Base-by-base conservation (phyloP, 2,797 vertebrate genomes). In the Phalloptychus januarius region DNA sequence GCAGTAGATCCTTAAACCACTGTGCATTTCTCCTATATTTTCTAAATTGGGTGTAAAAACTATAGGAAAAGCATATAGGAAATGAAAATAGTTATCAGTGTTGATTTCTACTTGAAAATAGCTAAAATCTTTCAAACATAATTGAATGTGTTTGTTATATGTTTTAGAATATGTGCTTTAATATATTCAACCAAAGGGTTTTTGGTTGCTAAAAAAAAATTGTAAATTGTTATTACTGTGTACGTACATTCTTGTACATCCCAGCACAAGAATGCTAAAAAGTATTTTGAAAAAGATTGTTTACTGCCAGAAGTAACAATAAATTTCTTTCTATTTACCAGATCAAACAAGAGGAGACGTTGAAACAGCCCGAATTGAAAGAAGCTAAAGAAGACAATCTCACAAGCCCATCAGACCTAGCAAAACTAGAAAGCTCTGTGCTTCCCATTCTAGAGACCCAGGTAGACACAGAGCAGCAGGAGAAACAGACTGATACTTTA, bases 361-460 rank as follows among this genome's bases (percentile, higher is more conserved):
- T 95, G 61, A 97, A 93, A 86, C 94, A 96, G 84, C 91, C 94
- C 83, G 81, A 38, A 77, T 95, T 96, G 82, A 96, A 95, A 89
- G 96, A 96, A 45, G 87, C 91, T 40, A 96, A 95, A 89, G 97
- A 96, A 89, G 91, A 89, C 61, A 97, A 96, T 88, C 96, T 96
- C 50, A 96, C 96, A 28, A 98, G 97, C 89, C 97, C 96, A 48
- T 97, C 97, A 75, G 98, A 98, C 90, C 90, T 99, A 71, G 97
- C 97, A 71, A 99, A 98, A 90, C 85, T 96, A 93, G 97, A 99
- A 92, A 99, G 96, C 87, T 97, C 96, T 0, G 97, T 99, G 63
- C 95, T 95, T 81, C 85, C 94, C 15, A 87, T 94, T 80, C 95
- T 99, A 83, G 96, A 98, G 93, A 96, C 97, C 85, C 95, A 98